Evolutionary conservation across 2,888 invertebrate species (phyloP).

Genomic region (Noctua janthe): DNA sequence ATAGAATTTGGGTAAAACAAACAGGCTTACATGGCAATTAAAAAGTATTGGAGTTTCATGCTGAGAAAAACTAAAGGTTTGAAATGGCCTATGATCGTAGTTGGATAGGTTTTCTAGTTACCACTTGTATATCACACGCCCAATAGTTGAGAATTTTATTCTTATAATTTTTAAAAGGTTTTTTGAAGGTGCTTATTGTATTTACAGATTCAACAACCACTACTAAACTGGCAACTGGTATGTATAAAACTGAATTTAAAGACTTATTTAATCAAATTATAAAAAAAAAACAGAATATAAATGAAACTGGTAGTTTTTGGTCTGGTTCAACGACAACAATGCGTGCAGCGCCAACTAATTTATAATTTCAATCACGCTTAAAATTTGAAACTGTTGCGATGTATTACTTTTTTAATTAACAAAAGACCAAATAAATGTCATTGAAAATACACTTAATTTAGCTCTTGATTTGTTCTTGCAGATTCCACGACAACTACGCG

Average conservation of each 20-base stretch:
- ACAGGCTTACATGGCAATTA: not conserved
- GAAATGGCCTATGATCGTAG: not conserved
- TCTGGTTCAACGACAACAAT: conserved; percentile 5
- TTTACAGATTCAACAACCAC: conserved; percentile 12
- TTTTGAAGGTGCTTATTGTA: not conserved
- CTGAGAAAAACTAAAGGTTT: not conserved
- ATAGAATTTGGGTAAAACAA: not conserved
- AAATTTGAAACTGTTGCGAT: not conserved
- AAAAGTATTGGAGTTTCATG: not conserved
- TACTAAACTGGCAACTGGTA: not conserved
- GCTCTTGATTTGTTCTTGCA: conserved; percentile 18
- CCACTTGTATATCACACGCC: not conserved
- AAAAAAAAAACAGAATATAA: not conserved
- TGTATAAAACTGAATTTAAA: not conserved
- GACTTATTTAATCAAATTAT: not conserved
- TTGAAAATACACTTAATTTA: not conserved
- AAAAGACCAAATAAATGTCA: not conserved
- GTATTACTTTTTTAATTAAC: not conserved
- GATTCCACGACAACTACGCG: conserved; percentile 31
- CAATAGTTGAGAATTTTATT: not conserved
- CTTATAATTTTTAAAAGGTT: not conserved
- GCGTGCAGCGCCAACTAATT: not conserved
- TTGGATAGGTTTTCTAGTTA: not conserved
- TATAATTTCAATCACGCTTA: not conserved
- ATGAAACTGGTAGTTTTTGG: not conserved